phyloP scores from a whole-genome alignment of 2,797 vertebrate genomes.

The Malurus leucopterus region DNA sequence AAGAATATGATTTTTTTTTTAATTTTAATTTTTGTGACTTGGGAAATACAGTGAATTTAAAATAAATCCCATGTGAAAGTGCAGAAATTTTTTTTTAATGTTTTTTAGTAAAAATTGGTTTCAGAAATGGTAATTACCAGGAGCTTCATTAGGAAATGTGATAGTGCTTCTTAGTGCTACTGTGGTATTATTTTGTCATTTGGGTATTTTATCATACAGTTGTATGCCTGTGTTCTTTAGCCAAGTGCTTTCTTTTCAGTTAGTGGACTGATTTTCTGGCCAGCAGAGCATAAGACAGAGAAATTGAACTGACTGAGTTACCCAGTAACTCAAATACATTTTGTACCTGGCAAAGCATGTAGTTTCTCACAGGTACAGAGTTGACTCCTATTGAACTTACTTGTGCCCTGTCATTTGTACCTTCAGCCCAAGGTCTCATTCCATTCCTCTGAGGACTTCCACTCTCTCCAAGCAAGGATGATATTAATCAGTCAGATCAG shows the following conservation, averaged over 20 bases:
- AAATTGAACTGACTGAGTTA: background rate
- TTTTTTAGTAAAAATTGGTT: background rate
- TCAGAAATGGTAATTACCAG: background rate
- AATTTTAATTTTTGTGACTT: background rate
- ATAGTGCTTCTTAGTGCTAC: background rate
- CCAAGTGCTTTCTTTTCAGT: background rate
- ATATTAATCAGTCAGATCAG: background rate
- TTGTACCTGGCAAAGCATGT: background rate
- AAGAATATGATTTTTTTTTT: background rate
- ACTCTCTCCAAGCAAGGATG: background rate
- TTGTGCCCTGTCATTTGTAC: background rate
- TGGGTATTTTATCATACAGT: background rate
- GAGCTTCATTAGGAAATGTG: background rate
- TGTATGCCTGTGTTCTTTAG: background rate
- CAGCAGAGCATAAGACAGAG: background rate
- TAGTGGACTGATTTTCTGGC: background rate
- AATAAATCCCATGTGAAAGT: background rate
- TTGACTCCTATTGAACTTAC: background rate
- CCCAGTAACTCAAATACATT: background rate
- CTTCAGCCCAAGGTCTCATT: background rate
- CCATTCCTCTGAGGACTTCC: background rate
- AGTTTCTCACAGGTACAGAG: background rate
- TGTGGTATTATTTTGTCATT: background rate
- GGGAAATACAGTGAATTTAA: background rate
- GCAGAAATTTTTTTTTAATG: background rate